Evolutionary conservation across 2,113 vertebrate species (phyloP), one percentile per base, ranked within the genome.

Genomic region (Gobio gobio): DNA sequence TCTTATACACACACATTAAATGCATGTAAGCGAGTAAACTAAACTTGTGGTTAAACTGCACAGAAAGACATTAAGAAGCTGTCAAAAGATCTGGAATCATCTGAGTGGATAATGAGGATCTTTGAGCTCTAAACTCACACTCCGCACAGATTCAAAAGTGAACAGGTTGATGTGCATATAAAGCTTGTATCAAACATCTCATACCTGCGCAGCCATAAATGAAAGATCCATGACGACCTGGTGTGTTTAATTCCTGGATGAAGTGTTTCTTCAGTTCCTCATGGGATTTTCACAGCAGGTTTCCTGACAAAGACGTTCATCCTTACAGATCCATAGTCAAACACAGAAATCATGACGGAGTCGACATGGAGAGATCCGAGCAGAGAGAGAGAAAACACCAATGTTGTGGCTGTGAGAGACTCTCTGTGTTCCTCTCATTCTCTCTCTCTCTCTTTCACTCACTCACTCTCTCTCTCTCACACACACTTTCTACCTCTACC

Each of bases 201-300:
- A 93, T 93, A 98, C 97, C 97, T 99, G 97, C 29, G 96, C 96
- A 75, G 97, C 97, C 97, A 99, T 98, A 87, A 99, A 98, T 83
- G 97, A 97, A 86, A 99, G 96, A 91, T 99, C 97, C 97, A 99
- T 99, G 95, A 72, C 89, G 92, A 90, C 91, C 86, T 78, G 87
- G 56, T 72, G 88, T 85, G 87, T 85, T 90, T 90, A 88, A 86
- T 92, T 90, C 89, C 18, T 64, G 79, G 87, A 26, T 1, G 2
- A 47, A 77, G 29, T 63, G 40, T 29, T 45, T 80, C n/a, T 80
- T 80, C 36, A 29, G 58, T 10, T 43, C 16, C 14, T 26, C 58
- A 10, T 13, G 4, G 22, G 56, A 18, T 63, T 18, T 10, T 47
- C 58, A 18, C 36, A 16, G 76, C 29, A 78, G 33, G 5, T 33